phyloP scores from a whole-genome alignment of 2,113 vertebrate species.

The Peromyscus californicus region DNA sequence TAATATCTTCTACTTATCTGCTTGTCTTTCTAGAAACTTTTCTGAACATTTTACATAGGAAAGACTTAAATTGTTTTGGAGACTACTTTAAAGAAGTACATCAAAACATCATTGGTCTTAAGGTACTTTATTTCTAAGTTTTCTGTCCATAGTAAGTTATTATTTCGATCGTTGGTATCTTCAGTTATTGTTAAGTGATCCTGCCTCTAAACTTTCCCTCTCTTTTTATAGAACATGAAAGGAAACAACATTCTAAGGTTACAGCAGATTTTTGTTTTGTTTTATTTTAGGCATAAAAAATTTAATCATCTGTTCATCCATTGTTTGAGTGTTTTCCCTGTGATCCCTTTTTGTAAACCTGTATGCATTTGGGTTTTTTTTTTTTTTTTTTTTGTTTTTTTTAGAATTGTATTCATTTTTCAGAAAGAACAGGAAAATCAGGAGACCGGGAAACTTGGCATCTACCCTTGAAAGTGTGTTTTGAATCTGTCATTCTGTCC shows the following conservation, averaged over 20 bases:
- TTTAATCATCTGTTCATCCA: slow-evolving; percentile 15
- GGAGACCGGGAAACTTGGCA: slow-evolving; percentile 11
- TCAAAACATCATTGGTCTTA: not conserved
- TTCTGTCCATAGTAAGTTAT: slow-evolving; percentile 6
- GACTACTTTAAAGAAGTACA: slow-evolving; percentile 18
- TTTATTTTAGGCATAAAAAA: slow-evolving; percentile 33
- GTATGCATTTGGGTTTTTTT: not conserved
- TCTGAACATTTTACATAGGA: not conserved
- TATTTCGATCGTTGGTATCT: slow-evolving; percentile 45
- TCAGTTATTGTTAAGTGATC: slow-evolving; percentile 26
- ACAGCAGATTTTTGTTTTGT: not conserved
- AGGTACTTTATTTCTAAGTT: not conserved
- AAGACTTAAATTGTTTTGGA: slow-evolving; percentile 19
- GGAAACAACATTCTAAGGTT: slow-evolving; percentile 9
- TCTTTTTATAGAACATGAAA: slow-evolving; percentile 46
- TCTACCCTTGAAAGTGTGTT: slow-evolving; percentile 9
- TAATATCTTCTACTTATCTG: not conserved
- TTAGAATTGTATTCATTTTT: not conserved
- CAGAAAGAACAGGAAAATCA: not conserved
- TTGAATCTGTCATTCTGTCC: not conserved
- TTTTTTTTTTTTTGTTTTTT: not conserved
- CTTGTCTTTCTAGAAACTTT: not conserved
- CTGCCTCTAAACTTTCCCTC: not conserved
- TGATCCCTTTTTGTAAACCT: slow-evolving; percentile 1
- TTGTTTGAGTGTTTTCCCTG: slow-evolving; percentile 22